A percentile compares a stretch with the other conserved stretches of the same genome.
phyloP scores from a whole-genome alignment of 1,140 invertebrate species.

The Melipona quadrifasciata region DNA sequence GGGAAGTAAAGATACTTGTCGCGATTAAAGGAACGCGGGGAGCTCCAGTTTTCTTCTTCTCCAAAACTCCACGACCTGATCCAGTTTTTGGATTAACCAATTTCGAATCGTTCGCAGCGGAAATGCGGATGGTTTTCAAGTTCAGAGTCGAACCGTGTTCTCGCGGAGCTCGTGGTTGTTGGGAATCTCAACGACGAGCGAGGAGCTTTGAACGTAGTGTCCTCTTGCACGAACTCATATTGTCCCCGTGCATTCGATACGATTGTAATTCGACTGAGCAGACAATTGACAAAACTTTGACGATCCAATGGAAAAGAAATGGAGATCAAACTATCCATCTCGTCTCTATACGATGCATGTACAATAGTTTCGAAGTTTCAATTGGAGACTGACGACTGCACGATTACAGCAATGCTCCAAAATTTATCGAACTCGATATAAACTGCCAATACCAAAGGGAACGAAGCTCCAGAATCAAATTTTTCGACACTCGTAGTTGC shows the following conservation, averaged over 20 bases:
- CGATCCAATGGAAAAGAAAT: background rate
- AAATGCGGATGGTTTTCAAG: background rate
- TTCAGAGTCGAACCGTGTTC: background rate
- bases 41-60: slow-evolving; percentile 31
- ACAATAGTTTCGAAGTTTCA: too few relatives aligned
- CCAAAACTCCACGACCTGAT: background rate
- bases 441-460: background rate
- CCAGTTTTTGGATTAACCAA: background rate
- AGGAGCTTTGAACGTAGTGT: background rate
- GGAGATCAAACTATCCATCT: too few relatives aligned
- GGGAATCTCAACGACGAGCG: background rate
- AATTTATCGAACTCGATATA: too few relatives aligned
- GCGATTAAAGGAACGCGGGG: slow-evolving; percentile 5
- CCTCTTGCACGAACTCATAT: background rate
- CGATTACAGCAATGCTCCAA: too few relatives aligned
- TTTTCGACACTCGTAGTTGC: background rate
- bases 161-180: background rate
- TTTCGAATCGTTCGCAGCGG: background rate
- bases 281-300: background rate
- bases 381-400: too few relatives aligned
- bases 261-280: background rate
- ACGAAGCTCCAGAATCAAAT: background rate
- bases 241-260: background rate
- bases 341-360: too few relatives aligned
- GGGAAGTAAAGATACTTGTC: background rate